These are phyloP conservation scores for Cherax destructor DNA, from an alignment of 1,140 invertebrate species.

Conservation along the genomic window DNA sequence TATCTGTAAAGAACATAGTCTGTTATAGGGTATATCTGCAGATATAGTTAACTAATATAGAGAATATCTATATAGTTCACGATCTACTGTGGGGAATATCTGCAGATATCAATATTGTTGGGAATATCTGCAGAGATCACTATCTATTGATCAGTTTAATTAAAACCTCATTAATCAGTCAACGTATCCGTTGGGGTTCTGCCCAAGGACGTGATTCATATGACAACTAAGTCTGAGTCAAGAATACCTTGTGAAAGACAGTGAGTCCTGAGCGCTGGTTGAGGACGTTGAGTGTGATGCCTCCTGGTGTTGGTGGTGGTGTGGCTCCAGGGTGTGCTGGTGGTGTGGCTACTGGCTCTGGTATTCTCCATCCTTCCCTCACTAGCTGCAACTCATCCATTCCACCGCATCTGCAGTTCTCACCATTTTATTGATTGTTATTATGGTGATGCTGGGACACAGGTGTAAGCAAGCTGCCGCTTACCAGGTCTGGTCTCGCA, in stretches of 20 bases:
- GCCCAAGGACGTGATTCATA: too few species aligned
- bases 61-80: too few species aligned
- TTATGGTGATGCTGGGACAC: not conserved
- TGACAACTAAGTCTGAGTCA: not conserved
- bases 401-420: not conserved
- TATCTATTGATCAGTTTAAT: too few species aligned
- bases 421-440: not conserved
- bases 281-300: slow-evolving; percentile 38
- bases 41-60: too few species aligned
- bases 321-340: not conserved
- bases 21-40: not conserved
- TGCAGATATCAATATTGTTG: too few species aligned
- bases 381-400: not conserved
- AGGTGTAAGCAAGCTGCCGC: not conserved
- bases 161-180: too few species aligned
- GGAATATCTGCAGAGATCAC: too few species aligned
- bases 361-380: not conserved
- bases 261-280: slow-evolving; percentile 6
- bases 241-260: slow-evolving; percentile 48
- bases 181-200: too few species aligned
- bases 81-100: too few species aligned
- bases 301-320: not conserved
- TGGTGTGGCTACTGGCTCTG: not conserved
- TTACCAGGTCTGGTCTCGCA: not conserved
- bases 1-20: slow-evolving; percentile 34